phyloP scores from a whole-genome alignment of 2,888 invertebrate species.

The Chydorus sphaericus region DNA sequence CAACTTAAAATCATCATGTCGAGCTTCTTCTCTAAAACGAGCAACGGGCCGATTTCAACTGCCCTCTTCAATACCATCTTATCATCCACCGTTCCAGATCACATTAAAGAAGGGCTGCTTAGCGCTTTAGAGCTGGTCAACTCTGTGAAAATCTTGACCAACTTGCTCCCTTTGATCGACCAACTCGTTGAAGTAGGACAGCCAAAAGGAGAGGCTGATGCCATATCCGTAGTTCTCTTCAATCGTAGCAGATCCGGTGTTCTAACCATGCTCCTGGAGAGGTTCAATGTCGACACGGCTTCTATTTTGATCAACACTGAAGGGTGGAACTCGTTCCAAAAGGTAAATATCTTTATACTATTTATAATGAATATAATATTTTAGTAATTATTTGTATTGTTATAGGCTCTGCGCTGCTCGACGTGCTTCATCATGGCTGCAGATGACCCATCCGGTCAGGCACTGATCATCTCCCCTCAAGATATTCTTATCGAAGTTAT shows the following conservation, averaged over 20 bases:
- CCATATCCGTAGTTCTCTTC: no score
- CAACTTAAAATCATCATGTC: neutral
- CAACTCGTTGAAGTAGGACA: neutral
- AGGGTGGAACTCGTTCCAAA: slow-evolving; percentile 9
- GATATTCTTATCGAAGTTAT: slow-evolving; percentile 9
- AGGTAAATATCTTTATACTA: neutral
- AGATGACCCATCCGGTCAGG: slow-evolving; percentile 4
- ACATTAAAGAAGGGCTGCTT: slow-evolving; percentile 7
- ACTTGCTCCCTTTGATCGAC: neutral
- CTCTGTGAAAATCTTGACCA: neutral
- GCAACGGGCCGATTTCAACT: neutral
- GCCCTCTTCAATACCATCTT: neutral
- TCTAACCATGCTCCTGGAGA: slow-evolving; percentile 2
- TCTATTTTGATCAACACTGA: neutral
- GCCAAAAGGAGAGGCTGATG: neutral
- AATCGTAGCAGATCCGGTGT: no score
- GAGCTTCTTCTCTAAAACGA: neutral
- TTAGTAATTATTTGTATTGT: neutral
- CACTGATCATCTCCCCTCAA: slow-evolving; percentile 7
- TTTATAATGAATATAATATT: neutral
- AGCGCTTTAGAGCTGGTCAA: slow-evolving; percentile 6
- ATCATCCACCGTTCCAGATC: neutral
- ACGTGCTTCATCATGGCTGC: neutral
- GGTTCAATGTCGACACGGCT: slow-evolving; percentile 2
- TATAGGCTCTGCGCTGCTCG: neutral